A percentile compares a stretch with the other conserved stretches of the same genome.
These are phyloP conservation scores for Strigamia transsilvanica DNA, from an alignment of 2,888 invertebrate genomes.

Conservation along the genomic window DNA sequence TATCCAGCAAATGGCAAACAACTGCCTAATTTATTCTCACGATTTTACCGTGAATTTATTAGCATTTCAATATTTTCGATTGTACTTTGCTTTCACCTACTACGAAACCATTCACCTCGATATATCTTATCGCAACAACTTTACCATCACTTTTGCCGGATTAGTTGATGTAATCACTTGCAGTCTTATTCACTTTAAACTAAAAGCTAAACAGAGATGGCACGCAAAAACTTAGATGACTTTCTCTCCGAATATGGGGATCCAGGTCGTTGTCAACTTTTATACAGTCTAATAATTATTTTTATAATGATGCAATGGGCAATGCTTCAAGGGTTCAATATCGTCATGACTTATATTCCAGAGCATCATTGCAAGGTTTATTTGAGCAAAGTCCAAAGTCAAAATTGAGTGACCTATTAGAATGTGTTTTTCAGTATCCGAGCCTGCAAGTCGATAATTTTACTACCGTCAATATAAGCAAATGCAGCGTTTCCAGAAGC, in stretches of 20 bases:
- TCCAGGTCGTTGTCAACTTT: conserved; percentile 23
- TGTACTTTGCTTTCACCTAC: neutral
- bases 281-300: conserved; percentile 8
- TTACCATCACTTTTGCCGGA: neutral
- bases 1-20: too few relatives aligned
- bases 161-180: neutral
- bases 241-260: conserved; percentile 11
- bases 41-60: neutral
- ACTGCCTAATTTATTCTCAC: neutral
- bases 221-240: conserved; percentile 33
- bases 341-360: neutral
- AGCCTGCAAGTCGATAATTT: neutral
- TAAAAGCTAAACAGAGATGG: neutral
- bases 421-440: neutral
- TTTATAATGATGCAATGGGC: conserved; percentile 15
- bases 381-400: neutral
- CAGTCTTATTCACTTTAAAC: neutral
- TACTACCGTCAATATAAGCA: neutral
- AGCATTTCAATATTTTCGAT: neutral
- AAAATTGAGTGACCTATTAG: neutral
- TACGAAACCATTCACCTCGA: neutral
- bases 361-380: conserved; percentile 36
- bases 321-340: conserved; percentile 40
- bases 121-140: neutral
- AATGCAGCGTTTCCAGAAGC: neutral